phyloP scores from a whole-genome alignment of 2,888 invertebrate species.

The Pristionchus fissidentatus region DNA sequence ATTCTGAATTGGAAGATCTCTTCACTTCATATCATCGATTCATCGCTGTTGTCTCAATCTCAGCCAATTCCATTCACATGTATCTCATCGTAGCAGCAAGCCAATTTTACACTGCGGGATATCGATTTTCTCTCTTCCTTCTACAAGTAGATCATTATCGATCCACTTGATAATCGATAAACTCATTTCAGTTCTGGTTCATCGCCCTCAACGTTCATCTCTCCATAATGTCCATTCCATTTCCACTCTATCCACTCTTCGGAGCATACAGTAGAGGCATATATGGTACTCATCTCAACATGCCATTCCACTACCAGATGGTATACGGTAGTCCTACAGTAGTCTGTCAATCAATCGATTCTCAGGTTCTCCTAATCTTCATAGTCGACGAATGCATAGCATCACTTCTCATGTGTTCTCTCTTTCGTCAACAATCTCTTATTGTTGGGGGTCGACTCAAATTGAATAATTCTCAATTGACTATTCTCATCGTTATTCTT shows the following conservation, averaged over 20 bases:
- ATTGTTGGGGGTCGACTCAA: background rate
- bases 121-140: constrained; percentile 11
- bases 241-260: constrained; percentile 38
- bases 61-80: background rate
- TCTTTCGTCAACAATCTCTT: constrained; percentile 44
- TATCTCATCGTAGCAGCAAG: constrained; percentile 21
- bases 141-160: background rate
- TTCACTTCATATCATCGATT: background rate
- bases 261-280: constrained; percentile 35
- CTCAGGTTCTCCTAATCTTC: background rate
- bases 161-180: background rate
- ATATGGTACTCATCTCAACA: background rate
- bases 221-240: background rate
- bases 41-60: background rate
- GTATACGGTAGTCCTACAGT: background rate
- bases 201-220: constrained; percentile 32
- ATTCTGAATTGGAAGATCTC: background rate
- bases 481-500: background rate
- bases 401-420: constrained; percentile 36
- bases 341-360: background rate
- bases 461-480: background rate
- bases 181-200: constrained; percentile 18
- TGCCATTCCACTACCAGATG: constrained; percentile 37
- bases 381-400: constrained; percentile 43
- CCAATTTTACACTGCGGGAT: constrained; percentile 2